Percentiles rank a stretch among this genome's conserved stretches.
Conservation (phyloP, 53 echinoderm and acorn worm genomes). For the Mesocentrotus franciscanus region DNA sequence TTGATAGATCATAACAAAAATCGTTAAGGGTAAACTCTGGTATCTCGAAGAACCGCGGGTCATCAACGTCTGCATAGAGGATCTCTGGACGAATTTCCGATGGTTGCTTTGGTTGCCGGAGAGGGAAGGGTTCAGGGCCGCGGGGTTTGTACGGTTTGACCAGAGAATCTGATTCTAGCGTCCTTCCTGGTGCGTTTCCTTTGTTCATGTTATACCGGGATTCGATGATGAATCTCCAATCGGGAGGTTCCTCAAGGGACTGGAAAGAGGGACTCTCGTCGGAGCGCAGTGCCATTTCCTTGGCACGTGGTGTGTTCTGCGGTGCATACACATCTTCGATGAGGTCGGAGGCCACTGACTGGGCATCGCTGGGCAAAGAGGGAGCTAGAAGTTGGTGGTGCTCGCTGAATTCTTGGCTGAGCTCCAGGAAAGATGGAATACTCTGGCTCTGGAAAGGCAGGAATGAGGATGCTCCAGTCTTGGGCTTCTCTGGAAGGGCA, state of each 20-base stretch:
- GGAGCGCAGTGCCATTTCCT: constrained; percentile 52
- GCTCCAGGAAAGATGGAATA: constrained; percentile 61
- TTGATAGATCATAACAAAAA: constrained; percentile 74
- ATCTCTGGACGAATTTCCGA: constrained; percentile 84
- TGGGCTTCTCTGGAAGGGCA: constrained; percentile 63
- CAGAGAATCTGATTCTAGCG: constrained; percentile 79
- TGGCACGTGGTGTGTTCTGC: constrained; percentile 84
- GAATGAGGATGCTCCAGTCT: constrained; percentile 57
- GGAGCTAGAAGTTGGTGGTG: constrained; percentile 61
- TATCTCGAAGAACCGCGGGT: constrained; percentile 73
- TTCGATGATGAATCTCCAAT: constrained; percentile 87
- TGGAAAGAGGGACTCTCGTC: constrained; percentile 30
- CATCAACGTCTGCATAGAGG: constrained; percentile 82
- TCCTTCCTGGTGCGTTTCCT: constrained; percentile 60
- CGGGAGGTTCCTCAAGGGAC: constrained; percentile 53
- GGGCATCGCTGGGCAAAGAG: constrained; percentile 88
- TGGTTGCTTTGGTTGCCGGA: constrained; percentile 76
- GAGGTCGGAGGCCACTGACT: constrained; percentile 85
- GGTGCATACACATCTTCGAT: constrained; percentile 82
- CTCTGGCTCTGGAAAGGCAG: constrained; percentile 55
- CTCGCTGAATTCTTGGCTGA: constrained; percentile 66
- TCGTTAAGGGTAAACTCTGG: constrained; percentile 90
- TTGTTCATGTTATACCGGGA: constrained; percentile 78
- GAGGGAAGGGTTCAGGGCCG: constrained; percentile 92
- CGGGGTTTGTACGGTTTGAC: constrained; percentile 95